Evolutionary conservation across 2,113 vertebrate species (phyloP), one percentile per base, ranked within the genome.

Genomic region (Hemiprocne comata): DNA sequence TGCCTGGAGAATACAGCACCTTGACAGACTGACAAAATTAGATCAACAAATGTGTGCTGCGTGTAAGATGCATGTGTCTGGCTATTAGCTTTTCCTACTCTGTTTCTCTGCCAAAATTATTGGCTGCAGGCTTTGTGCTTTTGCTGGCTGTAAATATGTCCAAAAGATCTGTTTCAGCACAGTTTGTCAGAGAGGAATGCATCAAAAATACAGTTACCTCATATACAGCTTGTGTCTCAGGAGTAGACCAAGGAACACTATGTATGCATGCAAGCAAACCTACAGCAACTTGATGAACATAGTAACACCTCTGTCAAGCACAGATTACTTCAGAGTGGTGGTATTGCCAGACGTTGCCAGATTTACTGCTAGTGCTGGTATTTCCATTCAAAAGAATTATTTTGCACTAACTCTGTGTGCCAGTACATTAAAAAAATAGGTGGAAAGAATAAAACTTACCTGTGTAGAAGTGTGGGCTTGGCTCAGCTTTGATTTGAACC

Each of bases 1-100:
- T 90, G 64, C 50, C 51, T 91, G 81, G 84, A 95, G 90, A 96
- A 92, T 94, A n/a, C 74, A 91, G 28, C 61, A 31, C 54, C 50
- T 91, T 53, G 60, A 51, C 33, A 74, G 65, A 34, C 54, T 62
- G 31, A 66, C 75, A 71, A 80, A 93, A 88, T 69, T 87, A 84
- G 69, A 91, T 84, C 66, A 84, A 40, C 93, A 94, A 84, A 88
- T 93, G 92, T 71, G 55, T 88, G 60, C 72, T 90, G 34, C 21
- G 6, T 90, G 70, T 74, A 54, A 93, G 81, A 94, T 50, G 21
- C 58, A 17, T 51, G 33, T 65, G 38, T 87, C 34, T 23, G 1
- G n/a, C 77, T 92, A 50, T 79, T 79, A 87, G 71, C 46, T 87
- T 76, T 89, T 87, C 67, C 60, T 87, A 16, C 36, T 72, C 54